Evolutionary conservation across 1,140 invertebrate species (phyloP), one percentile per base, ranked within the genome.

Genomic region (Trypoxylus dichotomus): DNA sequence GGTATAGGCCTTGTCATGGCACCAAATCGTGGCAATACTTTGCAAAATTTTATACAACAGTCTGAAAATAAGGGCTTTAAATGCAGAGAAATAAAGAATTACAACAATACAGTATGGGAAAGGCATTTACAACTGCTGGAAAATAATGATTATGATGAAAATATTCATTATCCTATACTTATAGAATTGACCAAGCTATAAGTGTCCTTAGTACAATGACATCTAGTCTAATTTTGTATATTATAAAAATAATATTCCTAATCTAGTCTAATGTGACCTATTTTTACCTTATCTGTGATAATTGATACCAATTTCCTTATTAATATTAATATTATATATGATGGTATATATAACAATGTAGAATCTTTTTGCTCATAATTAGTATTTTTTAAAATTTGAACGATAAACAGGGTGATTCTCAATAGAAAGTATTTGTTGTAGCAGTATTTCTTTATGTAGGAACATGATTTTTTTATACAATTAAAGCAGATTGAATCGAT

Each of bases 1-100:
- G 94, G 94, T 1, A 78, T 91, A 19, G 93, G 91, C 0, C 85
- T 94, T 60, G 89, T 95, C 15, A 94, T 95, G 90, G 94, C 94
- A 10, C 94, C 94, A 3, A 87, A 88, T 76, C 89, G 94, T 43
- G 93, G 93, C 0, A 87, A 88, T 79, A 95, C 94, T 15, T 90
- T 95, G 76, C 88, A 92, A 42, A 88, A 90, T 72, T 96, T 96
- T 84, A 87, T 91, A 19, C 86, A 89, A 54, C 89, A 90, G 75
- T 91, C 91, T 32, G 81, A 89, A 47, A 84, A 87, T 47, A 86
- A 87, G 21, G 92, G 92, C 1, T 92, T 93, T 79, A 75, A 83
- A 24, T 90, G 89, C 74, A 86, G 87, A 11, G 86, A 91, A 77
- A 86, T 86, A 19, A 87, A 90, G 24, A 88, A 88, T 71, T 94